Evolutionary conservation across 2,113 vertebrate genomes (phyloP).

Genomic region (Erinaceus europaeus): DNA sequence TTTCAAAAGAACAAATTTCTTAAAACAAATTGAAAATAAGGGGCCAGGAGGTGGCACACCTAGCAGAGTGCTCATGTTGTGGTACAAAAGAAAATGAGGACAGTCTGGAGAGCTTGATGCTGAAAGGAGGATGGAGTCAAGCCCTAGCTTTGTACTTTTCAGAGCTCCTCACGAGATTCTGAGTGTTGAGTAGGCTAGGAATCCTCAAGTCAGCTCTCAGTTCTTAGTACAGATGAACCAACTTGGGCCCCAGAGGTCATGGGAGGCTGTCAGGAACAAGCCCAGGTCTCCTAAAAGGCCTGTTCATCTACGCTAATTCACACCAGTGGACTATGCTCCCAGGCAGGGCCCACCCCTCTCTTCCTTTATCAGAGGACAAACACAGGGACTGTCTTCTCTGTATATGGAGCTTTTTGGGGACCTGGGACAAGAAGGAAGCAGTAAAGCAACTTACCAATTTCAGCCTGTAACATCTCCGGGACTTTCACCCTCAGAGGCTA

Average conservation of each 20-base stretch:
- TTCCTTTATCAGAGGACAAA: background rate
- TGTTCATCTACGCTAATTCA: background rate
- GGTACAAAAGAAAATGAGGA: too few species aligned
- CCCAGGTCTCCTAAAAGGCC: background rate
- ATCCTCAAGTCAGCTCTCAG: background rate
- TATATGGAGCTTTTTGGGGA: background rate
- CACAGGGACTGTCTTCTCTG: background rate
- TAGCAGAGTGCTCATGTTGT: background rate
- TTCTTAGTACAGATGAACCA: background rate
- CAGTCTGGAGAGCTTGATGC: background rate
- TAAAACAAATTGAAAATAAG: too few species aligned
- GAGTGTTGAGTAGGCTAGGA: background rate
- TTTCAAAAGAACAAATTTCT: too few species aligned
- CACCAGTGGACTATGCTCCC: background rate
- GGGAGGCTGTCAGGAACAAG: background rate
- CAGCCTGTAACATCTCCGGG: constrained; percentile 86
- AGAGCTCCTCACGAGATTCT: background rate
- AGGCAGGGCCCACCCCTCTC: background rate
- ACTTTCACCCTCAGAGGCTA: constrained; percentile 92
- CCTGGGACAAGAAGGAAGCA: background rate
- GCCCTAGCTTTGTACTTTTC: background rate
- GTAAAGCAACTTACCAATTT: constrained; percentile 87
- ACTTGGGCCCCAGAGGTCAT: background rate
- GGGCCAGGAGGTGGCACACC: too few species aligned
- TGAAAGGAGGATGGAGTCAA: background rate